phyloP scores from a whole-genome alignment of 1,140 invertebrate species.

The Plodia interpunctella region DNA sequence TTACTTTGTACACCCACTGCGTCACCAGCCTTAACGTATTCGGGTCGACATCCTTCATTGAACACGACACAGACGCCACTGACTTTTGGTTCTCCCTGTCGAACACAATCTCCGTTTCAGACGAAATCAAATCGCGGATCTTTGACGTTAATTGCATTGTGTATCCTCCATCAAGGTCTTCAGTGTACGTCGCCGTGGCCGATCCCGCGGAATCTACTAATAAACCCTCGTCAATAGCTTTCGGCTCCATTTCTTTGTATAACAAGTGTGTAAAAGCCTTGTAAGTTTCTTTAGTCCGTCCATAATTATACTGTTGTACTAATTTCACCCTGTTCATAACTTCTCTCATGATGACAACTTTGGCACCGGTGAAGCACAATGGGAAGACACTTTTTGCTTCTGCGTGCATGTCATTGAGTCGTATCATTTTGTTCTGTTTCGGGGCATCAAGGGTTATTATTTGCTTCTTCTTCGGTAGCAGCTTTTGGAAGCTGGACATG shows the following conservation, averaged over 20 bases:
- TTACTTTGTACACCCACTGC: conserved; percentile 55
- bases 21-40: conserved; percentile 45
- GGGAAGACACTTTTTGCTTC: conserved; percentile 65
- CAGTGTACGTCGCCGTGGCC: conserved; percentile 55
- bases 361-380: conserved; percentile 60
- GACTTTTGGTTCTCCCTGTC: conserved; percentile 45
- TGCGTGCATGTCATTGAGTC: conserved; percentile 51
- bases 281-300: conserved; percentile 49
- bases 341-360: conserved; percentile 49
- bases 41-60: conserved; percentile 54
- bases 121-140: conserved; percentile 56
- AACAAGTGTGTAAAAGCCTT: conserved; percentile 48
- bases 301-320: conserved; percentile 61
- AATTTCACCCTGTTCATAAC: conserved; percentile 59
- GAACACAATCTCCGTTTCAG: conserved; percentile 55
- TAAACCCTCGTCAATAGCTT: conserved; percentile 44
- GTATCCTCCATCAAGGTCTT: conserved; percentile 42
- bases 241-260: conserved; percentile 55
- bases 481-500: conserved; percentile 46
- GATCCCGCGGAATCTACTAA: conserved; percentile 53
- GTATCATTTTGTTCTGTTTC: conserved; percentile 32
- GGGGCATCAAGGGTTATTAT: conserved; percentile 41
- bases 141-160: conserved; percentile 53
- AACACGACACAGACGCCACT: conserved; percentile 44
- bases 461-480: conserved; percentile 61